Conservation (phyloP, 1,140 invertebrate genomes). For the Hycleus phaleratus region DNA sequence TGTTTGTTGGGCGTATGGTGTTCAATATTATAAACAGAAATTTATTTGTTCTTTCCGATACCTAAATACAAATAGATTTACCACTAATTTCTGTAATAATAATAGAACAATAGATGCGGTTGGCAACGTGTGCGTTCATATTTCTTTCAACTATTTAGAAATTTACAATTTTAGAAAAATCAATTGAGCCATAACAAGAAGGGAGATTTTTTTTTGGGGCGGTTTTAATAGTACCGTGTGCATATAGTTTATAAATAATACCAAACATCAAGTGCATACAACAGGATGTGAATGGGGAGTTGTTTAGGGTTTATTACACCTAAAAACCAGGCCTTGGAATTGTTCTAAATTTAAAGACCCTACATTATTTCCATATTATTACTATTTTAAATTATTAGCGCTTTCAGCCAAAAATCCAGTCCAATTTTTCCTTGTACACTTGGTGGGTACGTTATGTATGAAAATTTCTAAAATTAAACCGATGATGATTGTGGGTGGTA, state of each 20-base stretch:
- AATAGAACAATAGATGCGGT: too few species aligned
- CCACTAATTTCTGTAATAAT: neutral
- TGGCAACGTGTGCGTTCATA: too few species aligned
- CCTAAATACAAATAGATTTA: slow-evolving; percentile 2
- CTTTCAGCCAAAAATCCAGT: too few species aligned
- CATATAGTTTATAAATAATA: slow-evolving; percentile 11
- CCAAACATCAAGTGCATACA: slow-evolving; percentile 10
- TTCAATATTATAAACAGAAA: slow-evolving; percentile 5
- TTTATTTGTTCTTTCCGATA: slow-evolving; percentile 1
- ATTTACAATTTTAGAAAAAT: too few species aligned
- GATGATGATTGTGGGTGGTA: too few species aligned
- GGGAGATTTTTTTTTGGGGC: neutral
- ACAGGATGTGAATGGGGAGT: slow-evolving; percentile 15
- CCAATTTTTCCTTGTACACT: too few species aligned
- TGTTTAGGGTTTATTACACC: slow-evolving; percentile 15
- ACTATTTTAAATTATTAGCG: too few species aligned
- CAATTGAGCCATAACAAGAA: too few species aligned
- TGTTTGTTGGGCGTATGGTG: neutral
- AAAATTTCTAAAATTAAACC: too few species aligned
- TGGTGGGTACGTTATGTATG: too few species aligned
- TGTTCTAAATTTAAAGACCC: slow-evolving; percentile 6
- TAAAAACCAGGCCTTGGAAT: slow-evolving; percentile 8
- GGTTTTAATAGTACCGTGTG: neutral
- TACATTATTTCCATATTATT: too few species aligned
- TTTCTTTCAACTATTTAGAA: too few species aligned